Evolutionary conservation across 1,140 invertebrate genomes (phyloP), one percentile per base, ranked within the genome.

Genomic region (Leptestheria dahalacensis): DNA sequence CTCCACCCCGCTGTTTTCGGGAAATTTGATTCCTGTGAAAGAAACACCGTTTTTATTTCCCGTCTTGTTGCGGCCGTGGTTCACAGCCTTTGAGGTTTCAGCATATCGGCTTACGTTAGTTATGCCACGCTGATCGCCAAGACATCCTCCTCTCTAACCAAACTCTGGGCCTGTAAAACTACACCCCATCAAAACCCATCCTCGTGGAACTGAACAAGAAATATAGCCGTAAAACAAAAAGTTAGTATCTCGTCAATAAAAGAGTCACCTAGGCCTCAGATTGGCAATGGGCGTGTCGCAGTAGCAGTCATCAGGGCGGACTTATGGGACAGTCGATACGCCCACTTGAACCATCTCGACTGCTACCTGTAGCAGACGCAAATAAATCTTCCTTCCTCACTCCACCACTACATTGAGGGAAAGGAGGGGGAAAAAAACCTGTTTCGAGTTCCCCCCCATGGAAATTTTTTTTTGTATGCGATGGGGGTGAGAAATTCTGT

Each of bases 71-170:
- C 15, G 33, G 33, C 15, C 15, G 6, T 41, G 33, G 33, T 41
- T 41, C 33, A 41, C 33, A 53, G 53, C 53, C 53, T 26, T 41
- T 55, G 53, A 55, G 53, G 53, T 55, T 55, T 55, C 53, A 55
- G 15, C 53, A 55, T 55, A 55, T 55, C 53, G 53, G 12, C 53
- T 55, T 55, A 55, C 53, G 53, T 55, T 55, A 55, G 53, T 55
- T 55, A 55, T 55, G 53, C 53, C 28, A 55, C 26, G 53, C 12
- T 55, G 53, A 55, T 25, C 33, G 21, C 33, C 26, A 55, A 29
- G 53, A 18, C n/a, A 53, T 53, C 24, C 12, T 20, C 29, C 29
- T 15, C 29, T 9, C 33, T 9, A 41, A 41, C n/a, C n/a, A n/a
- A n/a, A n/a, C n/a, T n/a, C n/a, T n/a, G n/a, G n/a, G n/a, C n/a